Conservation (phyloP, 2,888 invertebrate genomes). For the Dolichopus griseipennis region DNA sequence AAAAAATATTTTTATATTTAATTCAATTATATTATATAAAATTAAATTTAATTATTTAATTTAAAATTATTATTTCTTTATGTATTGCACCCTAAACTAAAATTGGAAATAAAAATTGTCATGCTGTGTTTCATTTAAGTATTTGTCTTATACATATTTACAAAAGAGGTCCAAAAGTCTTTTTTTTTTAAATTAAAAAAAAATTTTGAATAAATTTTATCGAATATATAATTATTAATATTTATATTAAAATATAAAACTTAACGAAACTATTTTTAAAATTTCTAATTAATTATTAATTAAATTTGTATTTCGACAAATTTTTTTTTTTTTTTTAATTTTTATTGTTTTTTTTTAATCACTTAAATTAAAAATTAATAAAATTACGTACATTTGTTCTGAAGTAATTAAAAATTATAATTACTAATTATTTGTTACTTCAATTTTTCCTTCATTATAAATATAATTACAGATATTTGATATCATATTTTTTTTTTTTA, state of each 20-base stretch:
- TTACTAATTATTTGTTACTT: background rate
- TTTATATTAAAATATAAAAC: background rate
- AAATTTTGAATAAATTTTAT: background rate
- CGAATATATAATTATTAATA: background rate
- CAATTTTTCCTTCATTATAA: conserved; percentile 8
- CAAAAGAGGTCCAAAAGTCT: background rate
- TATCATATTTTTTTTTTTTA: conserved; percentile 23
- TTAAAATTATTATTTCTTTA: background rate
- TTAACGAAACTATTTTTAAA: background rate
- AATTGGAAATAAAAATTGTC: background rate
- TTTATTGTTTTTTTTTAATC: no score
- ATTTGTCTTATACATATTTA: background rate
- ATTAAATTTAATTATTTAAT: background rate
- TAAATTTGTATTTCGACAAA: background rate
- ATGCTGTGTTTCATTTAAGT: background rate
- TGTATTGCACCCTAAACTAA: background rate
- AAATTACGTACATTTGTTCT: conserved; percentile 2
- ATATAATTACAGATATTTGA: conserved; percentile 16
- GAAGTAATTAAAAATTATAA: no score
- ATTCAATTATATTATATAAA: no score
- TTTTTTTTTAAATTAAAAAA: background rate
- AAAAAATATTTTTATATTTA: background rate
- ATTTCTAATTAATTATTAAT: background rate
- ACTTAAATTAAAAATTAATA: background rate
- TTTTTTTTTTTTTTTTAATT: background rate